phyloP scores from a whole-genome alignment of 2,113 vertebrate species.

The Sturnus vulgaris region DNA sequence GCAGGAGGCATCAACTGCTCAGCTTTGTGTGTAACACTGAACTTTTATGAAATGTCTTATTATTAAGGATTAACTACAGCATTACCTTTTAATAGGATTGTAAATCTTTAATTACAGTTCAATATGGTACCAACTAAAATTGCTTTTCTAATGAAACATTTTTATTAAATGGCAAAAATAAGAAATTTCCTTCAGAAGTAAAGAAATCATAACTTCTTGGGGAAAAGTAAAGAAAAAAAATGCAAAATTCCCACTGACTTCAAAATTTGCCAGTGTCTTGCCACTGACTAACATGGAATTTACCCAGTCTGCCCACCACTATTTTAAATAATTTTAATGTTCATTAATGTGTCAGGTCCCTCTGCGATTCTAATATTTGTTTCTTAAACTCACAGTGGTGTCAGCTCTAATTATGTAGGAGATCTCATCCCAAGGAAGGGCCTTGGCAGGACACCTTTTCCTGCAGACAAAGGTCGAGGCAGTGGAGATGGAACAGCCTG shows the following conservation, averaged over 20 bases:
- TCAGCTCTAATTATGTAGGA: background rate
- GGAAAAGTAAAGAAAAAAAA: background rate
- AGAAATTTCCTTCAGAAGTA: constrained; percentile 26
- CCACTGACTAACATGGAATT: background rate
- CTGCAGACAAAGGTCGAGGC: background rate
- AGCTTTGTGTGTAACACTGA: background rate
- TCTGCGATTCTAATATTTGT: background rate
- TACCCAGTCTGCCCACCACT: background rate
- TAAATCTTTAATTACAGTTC: constrained; percentile 72
- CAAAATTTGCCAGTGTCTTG: background rate
- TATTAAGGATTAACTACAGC: constrained; percentile 64
- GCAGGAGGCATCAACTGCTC: background rate
- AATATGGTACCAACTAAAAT: constrained; percentile 41
- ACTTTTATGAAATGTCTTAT: constrained; percentile 53
- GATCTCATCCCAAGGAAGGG: background rate
- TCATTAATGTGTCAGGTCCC: background rate
- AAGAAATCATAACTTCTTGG: constrained; percentile 33
- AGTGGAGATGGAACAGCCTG: background rate
- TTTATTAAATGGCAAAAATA: constrained; percentile 44
- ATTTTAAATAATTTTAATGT: background rate
- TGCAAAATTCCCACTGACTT: background rate
- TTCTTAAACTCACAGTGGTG: background rate
- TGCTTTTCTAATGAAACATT: constrained; percentile 55
- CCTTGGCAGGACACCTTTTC: background rate
- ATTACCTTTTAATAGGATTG: constrained; percentile 61